A percentile compares a stretch with the other conserved stretches of the same genome.
Conservation (phyloP, 2,888 invertebrate genomes). For the Acrocera orbiculus region DNA sequence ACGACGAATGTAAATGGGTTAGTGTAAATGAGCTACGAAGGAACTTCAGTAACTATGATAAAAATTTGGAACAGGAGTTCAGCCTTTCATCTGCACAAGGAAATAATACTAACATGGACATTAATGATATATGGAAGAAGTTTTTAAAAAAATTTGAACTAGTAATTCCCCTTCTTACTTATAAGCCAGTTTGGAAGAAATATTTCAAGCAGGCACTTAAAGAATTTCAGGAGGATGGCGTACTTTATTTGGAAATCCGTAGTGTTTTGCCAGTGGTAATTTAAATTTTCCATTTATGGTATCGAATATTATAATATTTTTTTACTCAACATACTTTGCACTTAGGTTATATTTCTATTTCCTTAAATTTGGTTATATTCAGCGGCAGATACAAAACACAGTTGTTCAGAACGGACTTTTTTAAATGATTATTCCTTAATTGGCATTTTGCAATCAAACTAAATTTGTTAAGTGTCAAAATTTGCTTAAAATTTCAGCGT, state of each 20-base stretch:
- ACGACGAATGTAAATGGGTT: slow-evolving; percentile 31
- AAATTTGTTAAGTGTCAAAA: too few species aligned
- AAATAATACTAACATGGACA: slow-evolving; percentile 33
- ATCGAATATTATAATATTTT: too few species aligned
- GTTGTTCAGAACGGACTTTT: too few species aligned
- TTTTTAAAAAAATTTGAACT: slow-evolving; percentile 40
- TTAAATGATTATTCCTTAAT: too few species aligned
- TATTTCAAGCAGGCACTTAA: slow-evolving; percentile 45
- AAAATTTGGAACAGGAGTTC: slow-evolving; percentile 35
- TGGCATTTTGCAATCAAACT: too few species aligned
- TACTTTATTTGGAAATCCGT: slow-evolving; percentile 52
- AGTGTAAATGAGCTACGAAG: slow-evolving; percentile 31
- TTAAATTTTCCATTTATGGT: neutral
- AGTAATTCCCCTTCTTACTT: slow-evolving; percentile 37
- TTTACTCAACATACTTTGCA: too few species aligned
- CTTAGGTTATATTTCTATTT: too few species aligned
- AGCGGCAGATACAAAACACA: too few species aligned
- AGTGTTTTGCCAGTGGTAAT: slow-evolving; percentile 37
- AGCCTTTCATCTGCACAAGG: slow-evolving; percentile 35
- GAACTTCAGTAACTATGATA: slow-evolving; percentile 33
- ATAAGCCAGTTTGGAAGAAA: slow-evolving; percentile 45
- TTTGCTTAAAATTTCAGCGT: too few species aligned
- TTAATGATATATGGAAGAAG: slow-evolving; percentile 39
- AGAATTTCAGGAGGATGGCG: slow-evolving; percentile 45
- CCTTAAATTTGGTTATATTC: too few species aligned